These are phyloP conservation scores for Bucorvus abyssinicus DNA, from an alignment of 2,797 vertebrate species.

Conservation along the genomic window DNA sequence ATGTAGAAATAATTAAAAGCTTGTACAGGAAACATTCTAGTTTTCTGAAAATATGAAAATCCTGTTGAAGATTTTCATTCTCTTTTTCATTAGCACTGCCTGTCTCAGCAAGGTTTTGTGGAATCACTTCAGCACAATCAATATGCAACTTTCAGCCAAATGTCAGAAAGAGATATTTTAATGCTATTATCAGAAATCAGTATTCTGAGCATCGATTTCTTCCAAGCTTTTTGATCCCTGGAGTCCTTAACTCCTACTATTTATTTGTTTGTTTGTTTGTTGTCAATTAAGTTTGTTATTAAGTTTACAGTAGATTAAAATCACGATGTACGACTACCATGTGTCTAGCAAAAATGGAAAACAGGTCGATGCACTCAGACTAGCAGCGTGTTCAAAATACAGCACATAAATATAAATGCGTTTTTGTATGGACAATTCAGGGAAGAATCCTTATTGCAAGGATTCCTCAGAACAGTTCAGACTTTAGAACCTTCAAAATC, in stretches of 20 bases:
- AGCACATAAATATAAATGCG: neutral
- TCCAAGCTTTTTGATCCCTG: neutral
- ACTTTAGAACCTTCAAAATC: neutral
- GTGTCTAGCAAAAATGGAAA: neutral
- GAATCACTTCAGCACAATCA: conserved; percentile 1
- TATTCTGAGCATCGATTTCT: neutral
- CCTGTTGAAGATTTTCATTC: neutral
- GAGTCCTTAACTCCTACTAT: neutral
- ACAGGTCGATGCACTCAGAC: neutral
- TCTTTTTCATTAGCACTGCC: neutral
- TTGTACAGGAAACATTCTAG: neutral
- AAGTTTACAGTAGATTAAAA: neutral
- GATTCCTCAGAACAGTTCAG: neutral
- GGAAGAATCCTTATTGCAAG: neutral
- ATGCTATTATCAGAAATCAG: neutral
- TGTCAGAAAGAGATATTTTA: neutral
- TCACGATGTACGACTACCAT: neutral
- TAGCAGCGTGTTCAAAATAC: neutral
- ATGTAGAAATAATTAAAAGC: conserved; percentile 29
- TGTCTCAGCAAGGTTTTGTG: neutral
- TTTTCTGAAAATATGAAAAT: conserved; percentile 20
- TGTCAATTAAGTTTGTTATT: neutral
- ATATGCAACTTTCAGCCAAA: neutral
- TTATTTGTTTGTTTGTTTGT: neutral
- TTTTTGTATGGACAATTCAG: neutral